These are phyloP conservation scores for Salvelinus fontinalis DNA, from an alignment of 2,113 vertebrate species.

Conservation along the genomic window DNA sequence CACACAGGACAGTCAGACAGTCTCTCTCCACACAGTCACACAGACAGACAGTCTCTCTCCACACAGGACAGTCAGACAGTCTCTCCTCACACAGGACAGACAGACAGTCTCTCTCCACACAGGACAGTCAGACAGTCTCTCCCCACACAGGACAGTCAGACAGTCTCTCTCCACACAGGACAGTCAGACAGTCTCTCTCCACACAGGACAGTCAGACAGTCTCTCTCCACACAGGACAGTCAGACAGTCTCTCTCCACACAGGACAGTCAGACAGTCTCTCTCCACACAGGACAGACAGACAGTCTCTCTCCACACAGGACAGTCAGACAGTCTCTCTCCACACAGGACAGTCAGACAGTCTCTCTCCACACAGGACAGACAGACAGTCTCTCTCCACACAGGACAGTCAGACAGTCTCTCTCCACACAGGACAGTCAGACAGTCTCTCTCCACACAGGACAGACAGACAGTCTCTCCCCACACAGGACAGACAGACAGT, in stretches of 20 bases:
- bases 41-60: neutral
- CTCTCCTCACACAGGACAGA: neutral
- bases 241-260: constrained; percentile 66
- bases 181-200: neutral
- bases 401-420: too few relatives aligned
- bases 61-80: neutral
- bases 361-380: too few relatives aligned
- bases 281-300: neutral
- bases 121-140: too few relatives aligned
- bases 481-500: too few relatives aligned
- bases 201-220: too few relatives aligned
- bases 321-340: too few relatives aligned
- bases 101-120: neutral
- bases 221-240: neutral
- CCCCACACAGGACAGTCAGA: neutral
- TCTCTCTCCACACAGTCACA: neutral
- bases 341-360: too few relatives aligned
- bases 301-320: too few relatives aligned
- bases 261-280: constrained; percentile 8
- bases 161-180: neutral
- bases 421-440: neutral
- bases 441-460: neutral
- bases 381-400: too few relatives aligned
- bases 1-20: too few relatives aligned
- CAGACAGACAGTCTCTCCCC: too few relatives aligned